Evolutionary conservation across 1,140 invertebrate genomes (phyloP).

Genomic region (Ladona fulva): DNA sequence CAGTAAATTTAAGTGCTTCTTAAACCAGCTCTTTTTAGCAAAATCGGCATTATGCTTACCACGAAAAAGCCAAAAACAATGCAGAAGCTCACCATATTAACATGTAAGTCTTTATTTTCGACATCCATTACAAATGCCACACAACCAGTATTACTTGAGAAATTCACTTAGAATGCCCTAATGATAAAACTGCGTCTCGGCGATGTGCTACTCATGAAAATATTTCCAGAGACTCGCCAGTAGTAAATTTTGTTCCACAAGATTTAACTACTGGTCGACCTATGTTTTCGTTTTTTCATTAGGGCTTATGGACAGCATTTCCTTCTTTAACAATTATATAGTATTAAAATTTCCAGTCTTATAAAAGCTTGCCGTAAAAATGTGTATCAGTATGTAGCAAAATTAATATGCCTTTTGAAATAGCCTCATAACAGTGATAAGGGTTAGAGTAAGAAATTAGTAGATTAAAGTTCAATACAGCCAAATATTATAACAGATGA

Average conservation of each 20-base stretch:
- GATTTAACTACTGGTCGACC: not conserved
- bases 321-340: not conserved
- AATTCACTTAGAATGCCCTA: not conserved
- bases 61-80: not conserved
- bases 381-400: constrained; percentile 5
- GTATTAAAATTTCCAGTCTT: constrained; percentile 8
- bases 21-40: not conserved
- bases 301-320: not conserved
- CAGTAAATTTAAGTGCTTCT: not conserved
- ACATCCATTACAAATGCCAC: not conserved
- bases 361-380: constrained; percentile 10
- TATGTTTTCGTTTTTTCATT: not conserved
- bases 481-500: not conserved
- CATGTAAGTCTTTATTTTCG: constrained; percentile 7
- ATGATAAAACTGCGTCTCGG: not conserved
- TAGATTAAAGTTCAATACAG: not conserved
- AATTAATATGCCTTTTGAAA: constrained; percentile 7
- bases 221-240: not conserved
- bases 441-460: constrained; percentile 1
- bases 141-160: not conserved
- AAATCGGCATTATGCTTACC: not conserved
- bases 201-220: not conserved
- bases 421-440: not conserved
- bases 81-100: not conserved
- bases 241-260: not conserved